phyloP scores from a whole-genome alignment of 2,888 invertebrate species.

The Vanessa cardui region DNA sequence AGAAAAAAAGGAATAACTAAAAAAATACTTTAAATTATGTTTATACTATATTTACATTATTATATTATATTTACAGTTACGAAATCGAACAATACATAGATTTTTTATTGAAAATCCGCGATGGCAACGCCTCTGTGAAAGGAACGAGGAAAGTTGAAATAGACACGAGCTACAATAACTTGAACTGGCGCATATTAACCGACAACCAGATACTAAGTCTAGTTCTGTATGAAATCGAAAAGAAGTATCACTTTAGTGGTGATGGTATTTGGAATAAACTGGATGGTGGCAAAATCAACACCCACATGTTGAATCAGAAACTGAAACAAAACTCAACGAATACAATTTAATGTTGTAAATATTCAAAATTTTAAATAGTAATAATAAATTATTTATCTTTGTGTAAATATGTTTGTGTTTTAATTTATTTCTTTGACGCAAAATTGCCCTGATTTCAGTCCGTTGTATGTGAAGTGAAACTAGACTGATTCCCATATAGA shows the following conservation, averaged over 20 bases:
- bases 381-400: neutral
- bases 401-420: too few species aligned
- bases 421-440: too few species aligned
- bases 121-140: constrained; percentile 36
- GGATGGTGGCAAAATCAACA: constrained; percentile 52
- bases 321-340: constrained; percentile 25
- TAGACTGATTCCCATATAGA: too few species aligned
- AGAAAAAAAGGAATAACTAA: too few species aligned
- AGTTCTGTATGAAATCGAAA: constrained; percentile 88
- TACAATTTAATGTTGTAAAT: neutral
- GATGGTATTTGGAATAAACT: constrained; percentile 86
- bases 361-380: neutral
- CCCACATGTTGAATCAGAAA: constrained; percentile 31
- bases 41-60: too few species aligned
- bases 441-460: too few species aligned
- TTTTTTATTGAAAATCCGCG: constrained; percentile 50
- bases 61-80: constrained; percentile 51
- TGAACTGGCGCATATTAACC: constrained; percentile 57
- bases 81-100: constrained; percentile 62
- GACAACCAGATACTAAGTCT: constrained; percentile 84
- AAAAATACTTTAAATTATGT: neutral
- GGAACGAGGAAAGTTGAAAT: constrained; percentile 36
- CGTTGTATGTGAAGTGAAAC: too few species aligned
- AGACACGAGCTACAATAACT: constrained; percentile 52
- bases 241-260: constrained; percentile 88